A percentile compares a stretch with the other conserved stretches of the same genome.
phyloP scores from a whole-genome alignment of 2,113 vertebrate genomes.

The Crotalus helleri region DNA sequence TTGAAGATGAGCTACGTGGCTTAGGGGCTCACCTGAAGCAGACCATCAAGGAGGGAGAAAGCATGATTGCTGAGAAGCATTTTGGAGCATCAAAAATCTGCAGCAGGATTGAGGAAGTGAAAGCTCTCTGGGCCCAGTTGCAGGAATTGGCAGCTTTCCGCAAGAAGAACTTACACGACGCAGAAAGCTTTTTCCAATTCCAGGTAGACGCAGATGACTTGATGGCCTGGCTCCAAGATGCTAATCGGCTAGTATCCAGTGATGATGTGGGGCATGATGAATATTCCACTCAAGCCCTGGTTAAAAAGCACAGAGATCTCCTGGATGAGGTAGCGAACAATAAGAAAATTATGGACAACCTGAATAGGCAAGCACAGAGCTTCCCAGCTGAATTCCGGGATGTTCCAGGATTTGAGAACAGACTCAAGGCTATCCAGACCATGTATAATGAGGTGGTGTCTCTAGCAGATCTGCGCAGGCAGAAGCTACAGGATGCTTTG shows the following conservation, averaged over 20 bases:
- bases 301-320: constrained; percentile 82
- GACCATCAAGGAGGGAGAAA: constrained; percentile 75
- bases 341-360: constrained; percentile 74
- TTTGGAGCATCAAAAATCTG: constrained; percentile 74
- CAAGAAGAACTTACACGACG: constrained; percentile 82
- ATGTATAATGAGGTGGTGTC: constrained; percentile 81
- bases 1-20: constrained; percentile 88
- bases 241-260: constrained; percentile 74
- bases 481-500: constrained; percentile 83
- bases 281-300: constrained; percentile 81
- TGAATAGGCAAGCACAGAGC: constrained; percentile 76
- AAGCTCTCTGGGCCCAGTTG: constrained; percentile 84
- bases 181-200: constrained; percentile 91
- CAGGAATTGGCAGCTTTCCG: constrained; percentile 88
- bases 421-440: constrained; percentile 77
- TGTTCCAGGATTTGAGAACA: constrained; percentile 82
- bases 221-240: constrained; percentile 81
- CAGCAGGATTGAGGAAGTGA: constrained; percentile 71
- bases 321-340: constrained; percentile 79
- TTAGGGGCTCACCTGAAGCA: constrained; percentile 74
- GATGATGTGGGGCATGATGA: constrained; percentile 89
- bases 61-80: constrained; percentile 76
- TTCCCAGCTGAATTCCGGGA: constrained; percentile 84
- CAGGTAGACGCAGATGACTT: constrained; percentile 90
- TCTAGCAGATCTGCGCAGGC: constrained; percentile 79